Percentiles rank a stretch among this genome's conserved stretches.
Conservation (phyloP, 2,113 vertebrate genomes). For the Procapra przewalskii region DNA sequence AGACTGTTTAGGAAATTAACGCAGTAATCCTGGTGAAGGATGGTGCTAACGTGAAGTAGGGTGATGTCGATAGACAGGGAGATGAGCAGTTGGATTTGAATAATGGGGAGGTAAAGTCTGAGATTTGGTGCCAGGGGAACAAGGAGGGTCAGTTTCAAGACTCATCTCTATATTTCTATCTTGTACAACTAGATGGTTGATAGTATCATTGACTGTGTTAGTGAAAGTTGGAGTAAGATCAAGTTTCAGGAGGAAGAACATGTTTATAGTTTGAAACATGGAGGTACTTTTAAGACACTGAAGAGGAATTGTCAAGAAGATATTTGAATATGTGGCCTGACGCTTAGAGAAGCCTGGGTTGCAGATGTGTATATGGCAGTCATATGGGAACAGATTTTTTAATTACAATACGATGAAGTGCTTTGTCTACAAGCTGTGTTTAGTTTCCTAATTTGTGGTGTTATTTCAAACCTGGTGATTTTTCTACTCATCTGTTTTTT, state of each 20-base stretch:
- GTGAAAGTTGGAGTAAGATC: neutral
- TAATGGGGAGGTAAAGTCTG: neutral
- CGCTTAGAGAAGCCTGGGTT: neutral
- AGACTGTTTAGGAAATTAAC: neutral
- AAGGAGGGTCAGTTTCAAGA: neutral
- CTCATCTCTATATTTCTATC: neutral
- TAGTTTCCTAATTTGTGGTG: neutral
- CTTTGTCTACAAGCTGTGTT: neutral
- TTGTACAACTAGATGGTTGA: neutral
- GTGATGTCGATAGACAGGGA: neutral
- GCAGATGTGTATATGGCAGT: neutral
- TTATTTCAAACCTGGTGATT: neutral
- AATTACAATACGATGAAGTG: neutral
- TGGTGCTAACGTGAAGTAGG: neutral
- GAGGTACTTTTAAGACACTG: neutral
- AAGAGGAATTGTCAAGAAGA: neutral
- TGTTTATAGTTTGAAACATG: neutral
- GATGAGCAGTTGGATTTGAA: neutral
- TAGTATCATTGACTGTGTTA: neutral
- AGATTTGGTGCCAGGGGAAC: neutral
- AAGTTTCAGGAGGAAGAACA: neutral
- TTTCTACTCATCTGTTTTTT: neutral
- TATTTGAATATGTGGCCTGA: neutral
- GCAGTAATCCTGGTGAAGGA: neutral
- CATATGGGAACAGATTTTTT: neutral